Evolutionary conservation across 2,113 vertebrate species (phyloP), one percentile per base, ranked within the genome.

Genomic region (Sylvia atricapilla): DNA sequence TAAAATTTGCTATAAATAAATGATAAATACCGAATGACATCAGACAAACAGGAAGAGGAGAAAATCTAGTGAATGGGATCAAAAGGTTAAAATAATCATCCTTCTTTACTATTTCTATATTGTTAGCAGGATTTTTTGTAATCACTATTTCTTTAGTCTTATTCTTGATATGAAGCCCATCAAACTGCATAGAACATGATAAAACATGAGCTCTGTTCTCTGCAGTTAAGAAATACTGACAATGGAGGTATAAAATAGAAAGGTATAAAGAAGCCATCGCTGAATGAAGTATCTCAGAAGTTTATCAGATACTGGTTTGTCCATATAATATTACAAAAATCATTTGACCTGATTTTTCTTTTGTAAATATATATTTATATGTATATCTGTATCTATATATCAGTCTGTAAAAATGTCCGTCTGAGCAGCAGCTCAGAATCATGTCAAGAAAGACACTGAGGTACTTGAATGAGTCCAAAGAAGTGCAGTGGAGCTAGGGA

Each of bases 231-330:
- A 83, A 82, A 39, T 13, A 47, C 1, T 63, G 20, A 25, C 41
- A 64, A 9, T 0, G 0, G 17, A 55, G 2, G 2, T 31, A 43
- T 41, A 15, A 22, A 47, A 53, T 59, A 30, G 7, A 33, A 88
- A 73, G 9, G 2, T 52, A 6, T 44, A 49, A 60, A 68, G 18
- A 88, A 90, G 47, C 15, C 2, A 14, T 62, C 25, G 23, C 7
- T 67, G 30, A 83, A 35, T 49, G 10, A 58, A 82, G 20, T 3
- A 31, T 10, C 5, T 28, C 37, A 70, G 27, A 62, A 74, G 23
- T 3, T 69, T 49, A 4, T 23, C 19, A 62, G 22, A 11, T 60
- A 25, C 4, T 43, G 3, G 1, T 67, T 95, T 75, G 30, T 59
- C 33, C 7, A 9, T 52, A 55, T 63, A n/a, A 23, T 90, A 43